phyloP scores from a whole-genome alignment of 64 coral and sea anemone genomes.

The Stichodactyla mertensii region DNA sequence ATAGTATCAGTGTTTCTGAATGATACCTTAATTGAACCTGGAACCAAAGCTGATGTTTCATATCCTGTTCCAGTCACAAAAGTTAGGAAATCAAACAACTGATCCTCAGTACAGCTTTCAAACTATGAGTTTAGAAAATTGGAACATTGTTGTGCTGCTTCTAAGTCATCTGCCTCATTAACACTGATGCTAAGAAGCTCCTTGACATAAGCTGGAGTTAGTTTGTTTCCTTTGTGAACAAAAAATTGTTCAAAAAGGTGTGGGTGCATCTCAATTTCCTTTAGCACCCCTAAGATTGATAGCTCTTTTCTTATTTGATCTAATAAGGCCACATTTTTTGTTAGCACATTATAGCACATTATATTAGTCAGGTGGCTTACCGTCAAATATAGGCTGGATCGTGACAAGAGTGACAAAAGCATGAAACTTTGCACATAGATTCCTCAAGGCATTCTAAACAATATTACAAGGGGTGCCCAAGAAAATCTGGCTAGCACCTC shows the following conservation, averaged over 20 bases:
- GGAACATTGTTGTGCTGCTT: neutral
- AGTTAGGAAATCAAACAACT: slow-evolving; percentile 31
- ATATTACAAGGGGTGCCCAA: slow-evolving; percentile 82
- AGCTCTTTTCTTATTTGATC: slow-evolving; percentile 53
- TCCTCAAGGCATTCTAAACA: slow-evolving; percentile 36
- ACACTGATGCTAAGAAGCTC: neutral
- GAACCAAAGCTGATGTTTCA: slow-evolving; percentile 28
- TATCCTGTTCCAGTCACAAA: slow-evolving; percentile 46
- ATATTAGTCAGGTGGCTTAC: no score
- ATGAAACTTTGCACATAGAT: slow-evolving; percentile 54
- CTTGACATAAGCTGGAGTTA: slow-evolving; percentile 10
- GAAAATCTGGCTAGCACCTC: slow-evolving; percentile 43
- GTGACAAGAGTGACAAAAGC: slow-evolving; percentile 67
- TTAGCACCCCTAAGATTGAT: neutral
- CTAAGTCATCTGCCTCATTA: neutral
- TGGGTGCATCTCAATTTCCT: slow-evolving; percentile 35
- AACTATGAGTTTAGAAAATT: slow-evolving; percentile 9
- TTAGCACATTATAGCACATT: slow-evolving; percentile 32
- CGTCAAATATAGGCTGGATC: slow-evolving; percentile 3
- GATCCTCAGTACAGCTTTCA: neutral
- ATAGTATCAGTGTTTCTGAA: slow-evolving; percentile 26
- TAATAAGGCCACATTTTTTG: slow-evolving; percentile 33
- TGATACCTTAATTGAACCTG: slow-evolving; percentile 45
- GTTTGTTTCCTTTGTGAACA: neutral
- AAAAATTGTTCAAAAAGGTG: slow-evolving; percentile 53